Conservation (phyloP, 2,113 vertebrate species). For the Melanocharis versteri region DNA sequence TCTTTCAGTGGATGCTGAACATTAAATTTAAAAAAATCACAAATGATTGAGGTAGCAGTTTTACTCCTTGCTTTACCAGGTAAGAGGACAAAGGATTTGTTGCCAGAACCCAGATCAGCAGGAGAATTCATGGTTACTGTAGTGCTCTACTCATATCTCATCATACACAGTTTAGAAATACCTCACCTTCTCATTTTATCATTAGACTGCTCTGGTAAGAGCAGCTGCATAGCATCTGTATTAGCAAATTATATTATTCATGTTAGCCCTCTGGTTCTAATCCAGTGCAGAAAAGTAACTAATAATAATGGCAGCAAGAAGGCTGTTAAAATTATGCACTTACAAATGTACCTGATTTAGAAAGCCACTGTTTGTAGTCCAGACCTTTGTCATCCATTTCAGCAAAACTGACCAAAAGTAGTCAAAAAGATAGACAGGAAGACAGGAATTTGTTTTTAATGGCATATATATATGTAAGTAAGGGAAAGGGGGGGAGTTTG, state of each 20-base stretch:
- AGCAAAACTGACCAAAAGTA: not conserved
- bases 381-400: not conserved
- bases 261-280: not conserved
- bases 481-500: rapidly evolving
- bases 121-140: not conserved
- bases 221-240: not conserved
- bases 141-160: not conserved
- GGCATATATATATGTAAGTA: not conserved
- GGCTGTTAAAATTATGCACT: not conserved
- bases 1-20: not conserved
- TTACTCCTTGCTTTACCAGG: not conserved
- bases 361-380: not conserved
- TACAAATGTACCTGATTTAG: not conserved
- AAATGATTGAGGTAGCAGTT: not conserved
- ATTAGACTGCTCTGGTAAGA: not conserved
- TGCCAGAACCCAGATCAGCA: not conserved
- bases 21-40: not conserved
- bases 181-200: not conserved
- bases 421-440: not conserved
- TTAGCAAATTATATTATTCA: not conserved
- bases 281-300: not conserved
- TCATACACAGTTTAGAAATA: not conserved
- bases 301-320: not conserved
- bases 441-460: not conserved
- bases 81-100: not conserved